phyloP scores from a whole-genome alignment of 2,797 vertebrate species.

The Enoplosus armatus region DNA sequence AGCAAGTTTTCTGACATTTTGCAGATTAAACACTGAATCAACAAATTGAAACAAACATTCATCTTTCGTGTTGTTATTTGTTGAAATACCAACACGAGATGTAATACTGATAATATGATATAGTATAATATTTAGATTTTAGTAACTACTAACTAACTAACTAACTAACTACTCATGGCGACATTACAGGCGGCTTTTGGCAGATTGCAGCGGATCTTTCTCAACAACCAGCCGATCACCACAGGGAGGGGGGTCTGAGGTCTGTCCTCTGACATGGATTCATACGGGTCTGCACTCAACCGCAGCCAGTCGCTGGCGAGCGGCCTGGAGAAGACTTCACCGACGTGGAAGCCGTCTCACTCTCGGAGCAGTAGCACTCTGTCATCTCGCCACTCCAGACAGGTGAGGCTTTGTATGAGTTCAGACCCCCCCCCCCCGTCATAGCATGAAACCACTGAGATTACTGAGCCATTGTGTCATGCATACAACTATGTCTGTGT shows the following conservation, averaged over 20 bases:
- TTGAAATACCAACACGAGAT: too few relatives aligned
- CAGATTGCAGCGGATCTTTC: slow-evolving; percentile 24
- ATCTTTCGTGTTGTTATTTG: too few relatives aligned
- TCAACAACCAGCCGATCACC: slow-evolving; percentile 21
- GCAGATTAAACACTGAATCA: neutral
- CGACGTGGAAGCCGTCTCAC: slow-evolving; percentile 81
- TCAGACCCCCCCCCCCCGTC: neutral
- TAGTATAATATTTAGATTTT: too few relatives aligned
- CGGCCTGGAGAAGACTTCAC: slow-evolving; percentile 86
- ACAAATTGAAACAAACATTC: too few relatives aligned
- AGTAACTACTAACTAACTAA: too few relatives aligned
- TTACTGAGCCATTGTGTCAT: neutral
- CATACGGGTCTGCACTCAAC: slow-evolving; percentile 68
- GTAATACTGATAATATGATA: too few relatives aligned
- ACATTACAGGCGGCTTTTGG: slow-evolving; percentile 46
- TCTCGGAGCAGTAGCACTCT: slow-evolving; percentile 91
- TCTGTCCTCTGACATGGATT: slow-evolving; percentile 71
- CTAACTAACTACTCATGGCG: slow-evolving; percentile 36
- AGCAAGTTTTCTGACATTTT: neutral
- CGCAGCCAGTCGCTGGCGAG: slow-evolving; percentile 84
- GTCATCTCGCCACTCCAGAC: slow-evolving; percentile 90
- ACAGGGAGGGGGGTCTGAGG: slow-evolving; percentile 31
- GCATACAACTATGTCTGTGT: neutral
- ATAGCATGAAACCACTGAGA: neutral
- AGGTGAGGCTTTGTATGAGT: slow-evolving; percentile 75